Base-by-base conservation (phyloP, 92 coral and sea anemone genomes). In the Porites rus region DNA sequence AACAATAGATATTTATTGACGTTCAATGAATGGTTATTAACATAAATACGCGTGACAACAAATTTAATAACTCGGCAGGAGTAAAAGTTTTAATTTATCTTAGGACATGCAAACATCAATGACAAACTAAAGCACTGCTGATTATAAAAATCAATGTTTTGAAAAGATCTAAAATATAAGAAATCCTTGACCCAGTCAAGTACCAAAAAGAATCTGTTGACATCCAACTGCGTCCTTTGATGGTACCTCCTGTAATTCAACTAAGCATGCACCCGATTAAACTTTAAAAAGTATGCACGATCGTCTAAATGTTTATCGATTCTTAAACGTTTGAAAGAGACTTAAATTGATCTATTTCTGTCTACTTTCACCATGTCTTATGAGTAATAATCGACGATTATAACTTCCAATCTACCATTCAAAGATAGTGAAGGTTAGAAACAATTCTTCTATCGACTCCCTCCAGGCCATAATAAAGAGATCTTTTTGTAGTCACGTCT, bases 21-120 rank as follows among this genome's bases (percentile, higher is more conserved):
- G 43, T 76, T 60, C 17, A 76, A 25, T 76, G 54, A 24, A 21
- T 51, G 13, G 46, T 38, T 59, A 76, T 76, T 61, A 76, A 22
- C 80, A 58, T 76, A 61, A 20, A 38, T 18, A 17, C 25, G 80
- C 67, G 80, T 76, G 80, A 76, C 68, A 76, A 58, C 80, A 76
- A 76, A 58, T 76, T 76, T 3, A 76, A 75, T 59, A 76, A 52
- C 80, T 60, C 13, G 59, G 69, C 80, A 76, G 60, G 50, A 19
- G 51, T 58, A 13, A 28, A 76, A 76, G 14, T 76, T 25, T 24
- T 54, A 76, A 76, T 59, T 73, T 60, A 65, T 22, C 80, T 2
- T 51, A 16, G 69, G 58, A 58, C 80, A 25, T 52, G 65, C 80
- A 58, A 68, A 22, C 66, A 22, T 51, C 53, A 62, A 20, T 18